A percentile compares a stretch with the other conserved stretches of the same genome.
These are phyloP conservation scores for Zosterops borbonicus DNA, from an alignment of 2,113 vertebrate genomes.

Conservation along the genomic window DNA sequence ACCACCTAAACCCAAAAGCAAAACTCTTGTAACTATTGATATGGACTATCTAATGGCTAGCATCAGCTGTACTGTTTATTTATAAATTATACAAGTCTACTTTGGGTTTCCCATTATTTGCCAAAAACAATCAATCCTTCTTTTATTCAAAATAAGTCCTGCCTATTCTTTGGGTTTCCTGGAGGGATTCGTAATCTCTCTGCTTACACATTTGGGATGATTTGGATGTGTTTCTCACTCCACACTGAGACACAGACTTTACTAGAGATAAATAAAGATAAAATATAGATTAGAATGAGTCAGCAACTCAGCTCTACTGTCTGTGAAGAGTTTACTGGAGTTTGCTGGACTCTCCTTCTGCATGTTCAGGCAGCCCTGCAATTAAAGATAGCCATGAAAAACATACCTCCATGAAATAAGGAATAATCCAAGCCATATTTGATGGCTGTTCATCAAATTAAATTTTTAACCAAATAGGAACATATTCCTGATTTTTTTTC, in stretches of 20 bases:
- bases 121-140: not conserved
- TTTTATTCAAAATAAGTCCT: not conserved
- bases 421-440: not conserved
- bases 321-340: not conserved
- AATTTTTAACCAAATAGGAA: not conserved
- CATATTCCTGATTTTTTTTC: not conserved
- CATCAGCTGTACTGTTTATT: not conserved
- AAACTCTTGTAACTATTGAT: not conserved
- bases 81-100: not conserved
- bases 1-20: not conserved
- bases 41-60: too few relatives aligned
- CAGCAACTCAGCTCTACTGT: not conserved
- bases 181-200: not conserved
- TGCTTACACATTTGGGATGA: not conserved
- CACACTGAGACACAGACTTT: not conserved
- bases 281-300: not conserved
- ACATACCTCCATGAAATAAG: not conserved
- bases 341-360: not conserved
- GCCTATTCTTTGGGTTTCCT: not conserved
- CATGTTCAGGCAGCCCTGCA: not conserved
- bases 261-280: not conserved
- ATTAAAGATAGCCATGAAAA: not conserved
- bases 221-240: not conserved
- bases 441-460: not conserved
- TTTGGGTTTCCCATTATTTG: not conserved